A percentile compares a stretch with the other conserved stretches of the same genome.
These are phyloP conservation scores for Pelusios castaneus DNA, from an alignment of 2,113 vertebrate species.

Conservation along the genomic window DNA sequence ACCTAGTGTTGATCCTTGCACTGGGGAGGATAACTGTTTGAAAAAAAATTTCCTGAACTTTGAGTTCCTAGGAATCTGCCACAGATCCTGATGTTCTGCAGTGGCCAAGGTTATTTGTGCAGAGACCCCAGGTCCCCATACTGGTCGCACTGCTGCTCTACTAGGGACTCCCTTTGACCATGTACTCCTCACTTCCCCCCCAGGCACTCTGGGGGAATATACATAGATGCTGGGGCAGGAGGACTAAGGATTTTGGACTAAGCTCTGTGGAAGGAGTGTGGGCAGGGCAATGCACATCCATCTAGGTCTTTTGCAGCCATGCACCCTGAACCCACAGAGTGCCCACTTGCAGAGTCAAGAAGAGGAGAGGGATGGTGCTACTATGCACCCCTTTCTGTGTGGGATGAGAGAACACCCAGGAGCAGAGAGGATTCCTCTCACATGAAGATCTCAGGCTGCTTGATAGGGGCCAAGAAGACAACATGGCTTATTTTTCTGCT, in stretches of 20 bases:
- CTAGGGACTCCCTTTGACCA: neutral
- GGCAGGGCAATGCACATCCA: neutral
- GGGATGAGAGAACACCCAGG: neutral
- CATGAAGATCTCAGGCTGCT: neutral
- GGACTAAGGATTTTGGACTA: neutral
- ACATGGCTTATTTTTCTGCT: neutral
- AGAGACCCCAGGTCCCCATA: accelerated
- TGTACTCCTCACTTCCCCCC: too few species aligned
- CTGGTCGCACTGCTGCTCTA: neutral
- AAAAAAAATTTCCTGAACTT: neutral
- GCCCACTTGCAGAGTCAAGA: neutral
- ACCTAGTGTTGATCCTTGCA: neutral
- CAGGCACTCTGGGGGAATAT: neutral
- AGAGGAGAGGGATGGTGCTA: neutral
- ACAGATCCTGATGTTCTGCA: neutral
- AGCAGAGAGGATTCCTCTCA: neutral
- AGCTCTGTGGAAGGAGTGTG: neutral
- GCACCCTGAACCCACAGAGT: neutral
- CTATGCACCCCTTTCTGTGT: neutral
- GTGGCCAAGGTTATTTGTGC: neutral
- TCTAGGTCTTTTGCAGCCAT: neutral
- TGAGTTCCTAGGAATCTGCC: neutral
- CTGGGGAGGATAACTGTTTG: neutral
- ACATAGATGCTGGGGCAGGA: neutral
- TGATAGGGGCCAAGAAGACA: neutral